Base-by-base conservation (phyloP, 2,888 invertebrate genomes). In the Flexamia atlantica region DNA sequence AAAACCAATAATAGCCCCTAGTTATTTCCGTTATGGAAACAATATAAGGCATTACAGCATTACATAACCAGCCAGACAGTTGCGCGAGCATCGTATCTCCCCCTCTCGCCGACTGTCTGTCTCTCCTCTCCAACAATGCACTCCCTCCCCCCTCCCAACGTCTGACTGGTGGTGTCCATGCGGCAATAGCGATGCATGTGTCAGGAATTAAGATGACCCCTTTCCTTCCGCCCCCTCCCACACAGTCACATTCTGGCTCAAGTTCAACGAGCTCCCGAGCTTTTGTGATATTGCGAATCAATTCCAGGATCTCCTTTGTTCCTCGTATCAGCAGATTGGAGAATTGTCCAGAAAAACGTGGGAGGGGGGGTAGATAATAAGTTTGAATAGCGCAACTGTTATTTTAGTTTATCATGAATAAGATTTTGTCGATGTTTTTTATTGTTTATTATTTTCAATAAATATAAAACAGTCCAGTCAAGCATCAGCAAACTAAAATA, bases 201-300 rank as follows among this genome's bases (percentile, higher is more conserved):
- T 64, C 28, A 64, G 64, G 64, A 64, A 64, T 64, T 64, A 64
- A 64, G 64, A 64, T 64, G 64, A 64, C 64, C 64, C 64, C 28
- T 17, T 64, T 64, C 17, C 64, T 23, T 53, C 23, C 53, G 20
- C 20, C 53, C 10, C 30, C 30, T 30, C 64, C 12, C 28, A 28
- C 64, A 20, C 57, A 57, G 3, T n/a, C 5, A 57, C 57, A 28
- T 64, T 64, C 64, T 64, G 64, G 64, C 64, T 28, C 28, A 64
- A 64, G 64, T 64, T 64, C 64, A 64, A 64, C 64, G 64, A 12
- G 64, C 53, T 53, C 30, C 4, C 64, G 3, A 14, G 14, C 64
- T 28, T 5, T 28, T 30, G 64, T 64, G 30, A 30, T 64, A 5
- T 7, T 20, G 57, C 14, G 25, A 20, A 64, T 30, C 14, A 12